phyloP scores from a whole-genome alignment of 2,888 invertebrate species.

The Trachelus troglodyta region DNA sequence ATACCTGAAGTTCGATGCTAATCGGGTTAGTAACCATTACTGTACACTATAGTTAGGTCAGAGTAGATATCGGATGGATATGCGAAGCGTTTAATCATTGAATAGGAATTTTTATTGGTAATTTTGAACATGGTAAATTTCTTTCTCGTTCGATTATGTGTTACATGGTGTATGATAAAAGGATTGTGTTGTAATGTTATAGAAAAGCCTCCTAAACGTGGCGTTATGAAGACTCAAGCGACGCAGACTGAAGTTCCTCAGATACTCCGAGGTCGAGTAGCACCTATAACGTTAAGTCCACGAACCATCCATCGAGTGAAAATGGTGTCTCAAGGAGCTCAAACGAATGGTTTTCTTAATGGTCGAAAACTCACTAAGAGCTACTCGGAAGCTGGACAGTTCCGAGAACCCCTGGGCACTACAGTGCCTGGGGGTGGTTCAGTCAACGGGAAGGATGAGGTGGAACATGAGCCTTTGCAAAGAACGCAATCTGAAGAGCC shows the following conservation, averaged over 20 bases:
- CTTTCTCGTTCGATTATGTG: not conserved
- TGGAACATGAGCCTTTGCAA: conserved; percentile 81
- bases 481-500: conserved; percentile 89
- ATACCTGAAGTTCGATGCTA: no score
- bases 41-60: not conserved
- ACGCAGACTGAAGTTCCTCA: conserved; percentile 88
- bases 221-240: conserved; percentile 92
- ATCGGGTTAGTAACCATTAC: no score
- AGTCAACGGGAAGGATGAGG: conserved; percentile 39
- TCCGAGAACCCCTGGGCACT: conserved; percentile 58
- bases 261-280: conserved; percentile 67
- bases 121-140: not conserved
- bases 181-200: conserved; percentile 51
- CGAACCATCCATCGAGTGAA: conserved; percentile 86
- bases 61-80: not conserved
- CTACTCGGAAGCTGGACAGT: conserved; percentile 79
- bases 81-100: not conserved
- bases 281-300: conserved; percentile 78
- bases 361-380: conserved; percentile 86
- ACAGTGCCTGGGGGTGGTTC: conserved; percentile 33
- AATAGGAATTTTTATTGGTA: not conserved
- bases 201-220: conserved; percentile 82
- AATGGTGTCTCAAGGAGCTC: conserved; percentile 91
- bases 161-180: conserved; percentile 2
- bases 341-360: conserved; percentile 84